Evolutionary conservation across 2,797 vertebrate species (phyloP).

Genomic region (Taenioides sp.): DNA sequence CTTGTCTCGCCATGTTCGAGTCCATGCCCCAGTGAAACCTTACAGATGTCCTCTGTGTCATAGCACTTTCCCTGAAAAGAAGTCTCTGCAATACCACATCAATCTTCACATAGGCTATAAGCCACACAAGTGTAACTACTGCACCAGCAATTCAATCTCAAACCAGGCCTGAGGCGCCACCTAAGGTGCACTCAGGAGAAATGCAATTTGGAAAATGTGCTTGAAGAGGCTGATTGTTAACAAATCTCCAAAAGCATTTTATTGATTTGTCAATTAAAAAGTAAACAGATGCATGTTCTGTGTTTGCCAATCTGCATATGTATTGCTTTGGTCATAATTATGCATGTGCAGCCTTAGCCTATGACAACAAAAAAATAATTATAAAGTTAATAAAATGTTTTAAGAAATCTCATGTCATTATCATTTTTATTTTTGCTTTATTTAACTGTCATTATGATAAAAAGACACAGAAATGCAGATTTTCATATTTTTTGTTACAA

Average conservation of each 20-base stretch:
- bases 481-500: no score
- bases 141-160: conserved; percentile 54
- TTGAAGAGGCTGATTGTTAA: conserved; percentile 36
- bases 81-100: conserved; percentile 69
- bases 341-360: background rate
- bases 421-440: background rate
- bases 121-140: conserved; percentile 54
- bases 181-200: conserved; percentile 63
- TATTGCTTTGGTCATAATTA: background rate
- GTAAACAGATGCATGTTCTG: background rate
- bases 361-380: background rate
- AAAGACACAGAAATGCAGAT: background rate
- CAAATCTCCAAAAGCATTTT: background rate
- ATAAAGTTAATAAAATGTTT: background rate
- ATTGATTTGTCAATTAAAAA: no score
- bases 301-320: background rate
- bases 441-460: background rate
- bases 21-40: conserved; percentile 66
- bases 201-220: conserved; percentile 54
- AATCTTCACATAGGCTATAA: conserved; percentile 66
- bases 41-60: conserved; percentile 73
- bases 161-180: conserved; percentile 60
- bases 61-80: conserved; percentile 69
- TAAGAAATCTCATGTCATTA: background rate
- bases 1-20: conserved; percentile 61